Percentiles rank a stretch among this genome's conserved stretches.
phyloP scores from a whole-genome alignment of 37 sponge, comb jelly and placozoan species.

The Halisarca cf. caerulea region DNA sequence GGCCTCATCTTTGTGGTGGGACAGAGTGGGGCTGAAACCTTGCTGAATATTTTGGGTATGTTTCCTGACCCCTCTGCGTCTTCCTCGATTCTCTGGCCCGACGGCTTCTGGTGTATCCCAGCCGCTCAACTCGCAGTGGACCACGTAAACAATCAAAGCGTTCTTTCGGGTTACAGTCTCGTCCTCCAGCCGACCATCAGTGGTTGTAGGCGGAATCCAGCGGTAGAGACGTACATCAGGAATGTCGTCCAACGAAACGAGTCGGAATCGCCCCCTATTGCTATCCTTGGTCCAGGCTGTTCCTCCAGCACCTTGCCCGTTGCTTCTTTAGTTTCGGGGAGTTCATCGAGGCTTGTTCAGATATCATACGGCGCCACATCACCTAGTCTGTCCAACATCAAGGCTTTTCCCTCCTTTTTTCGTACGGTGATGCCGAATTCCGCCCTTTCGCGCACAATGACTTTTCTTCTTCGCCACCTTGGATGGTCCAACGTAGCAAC shows the following conservation, averaged over 20 bases:
- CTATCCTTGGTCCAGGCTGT: slow-evolving; percentile 29
- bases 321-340: slow-evolving; percentile 4
- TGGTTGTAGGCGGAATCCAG: neutral
- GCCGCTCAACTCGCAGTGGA: slow-evolving; percentile 48
- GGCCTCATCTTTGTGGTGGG: too few species aligned
- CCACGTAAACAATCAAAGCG: slow-evolving; percentile 41
- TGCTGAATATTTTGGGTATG: neutral
- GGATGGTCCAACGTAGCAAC: neutral
- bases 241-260: neutral
- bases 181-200: slow-evolving; percentile 3
- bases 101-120: slow-evolving; percentile 27
- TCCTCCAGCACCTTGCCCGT: neutral
- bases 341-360: neutral
- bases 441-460: neutral
- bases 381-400: neutral
- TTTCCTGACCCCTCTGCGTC: neutral
- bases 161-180: slow-evolving; percentile 29
- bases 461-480: neutral
- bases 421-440: slow-evolving; percentile 6
- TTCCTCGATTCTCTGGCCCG: neutral
- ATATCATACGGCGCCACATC: slow-evolving; percentile 32
- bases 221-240: neutral
- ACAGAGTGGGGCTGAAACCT: neutral
- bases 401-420: slow-evolving; percentile 24
- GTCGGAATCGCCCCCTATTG: neutral